A percentile compares a stretch with the other conserved stretches of the same genome.
Conservation (phyloP, 1,140 invertebrate genomes). For the Latrodectus geometricus region DNA sequence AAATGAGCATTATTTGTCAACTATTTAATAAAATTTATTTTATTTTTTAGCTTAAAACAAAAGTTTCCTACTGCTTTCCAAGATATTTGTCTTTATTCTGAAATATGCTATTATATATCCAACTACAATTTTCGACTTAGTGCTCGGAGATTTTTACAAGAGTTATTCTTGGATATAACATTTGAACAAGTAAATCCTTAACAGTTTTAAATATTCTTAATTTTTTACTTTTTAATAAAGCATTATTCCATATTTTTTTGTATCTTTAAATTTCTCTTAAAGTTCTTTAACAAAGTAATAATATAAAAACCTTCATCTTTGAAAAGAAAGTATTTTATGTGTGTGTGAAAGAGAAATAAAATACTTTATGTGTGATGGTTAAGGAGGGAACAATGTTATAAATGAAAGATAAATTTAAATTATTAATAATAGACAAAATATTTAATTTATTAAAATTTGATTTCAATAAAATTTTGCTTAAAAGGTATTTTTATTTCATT, state of each 20-base stretch:
- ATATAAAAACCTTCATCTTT: too few relatives aligned
- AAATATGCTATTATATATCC: slow-evolving; percentile 84
- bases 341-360: too few relatives aligned
- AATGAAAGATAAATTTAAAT: too few relatives aligned
- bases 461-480: too few relatives aligned
- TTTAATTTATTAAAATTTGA: too few relatives aligned
- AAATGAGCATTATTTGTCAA: too few relatives aligned
- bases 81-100: slow-evolving; percentile 93
- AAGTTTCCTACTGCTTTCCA: slow-evolving; percentile 84
- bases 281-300: neutral
- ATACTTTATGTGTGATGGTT: too few relatives aligned
- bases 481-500: too few relatives aligned
- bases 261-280: neutral
- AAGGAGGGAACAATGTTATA: too few relatives aligned
- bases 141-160: slow-evolving; percentile 89
- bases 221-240: neutral
- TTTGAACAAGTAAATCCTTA: slow-evolving; percentile 75
- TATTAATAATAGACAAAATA: too few relatives aligned
- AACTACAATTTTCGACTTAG: slow-evolving; percentile 84
- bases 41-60: slow-evolving; percentile 81
- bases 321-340: too few relatives aligned
- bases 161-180: slow-evolving; percentile 89
- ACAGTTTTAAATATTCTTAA: neutral
- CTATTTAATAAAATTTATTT: neutral
- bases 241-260: neutral